These are phyloP conservation scores for Hoplias malabaricus DNA, from an alignment of 2,113 vertebrate genomes.

Conservation along the genomic window DNA sequence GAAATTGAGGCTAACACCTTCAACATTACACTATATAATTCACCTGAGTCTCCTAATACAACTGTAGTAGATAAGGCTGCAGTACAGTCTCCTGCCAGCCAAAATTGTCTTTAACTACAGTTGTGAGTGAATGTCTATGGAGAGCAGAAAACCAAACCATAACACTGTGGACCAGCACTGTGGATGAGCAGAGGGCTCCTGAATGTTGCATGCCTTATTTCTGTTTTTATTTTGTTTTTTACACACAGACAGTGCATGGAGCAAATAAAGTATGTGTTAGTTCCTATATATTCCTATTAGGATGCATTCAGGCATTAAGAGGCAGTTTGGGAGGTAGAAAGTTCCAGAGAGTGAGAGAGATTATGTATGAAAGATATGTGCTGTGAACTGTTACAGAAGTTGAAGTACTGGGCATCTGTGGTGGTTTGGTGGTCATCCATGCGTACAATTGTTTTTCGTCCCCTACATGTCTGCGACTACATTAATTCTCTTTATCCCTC, in stretches of 20 bases:
- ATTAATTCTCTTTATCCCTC: slow-evolving; percentile 64
- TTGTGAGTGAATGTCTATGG: slow-evolving; percentile 6
- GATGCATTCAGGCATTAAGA: slow-evolving; percentile 35
- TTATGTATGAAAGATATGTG: slow-evolving; percentile 8
- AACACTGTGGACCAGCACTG: slow-evolving; percentile 77
- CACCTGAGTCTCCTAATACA: slow-evolving; percentile 42
- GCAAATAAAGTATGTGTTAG: slow-evolving; percentile 41
- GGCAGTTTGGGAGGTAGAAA: slow-evolving; percentile 32
- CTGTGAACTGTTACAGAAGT: neutral
- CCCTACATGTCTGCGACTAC: slow-evolving; percentile 59
- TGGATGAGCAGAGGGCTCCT: slow-evolving; percentile 54
- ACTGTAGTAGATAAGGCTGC: slow-evolving; percentile 43
- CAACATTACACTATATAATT: slow-evolving; percentile 43
- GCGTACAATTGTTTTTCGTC: slow-evolving; percentile 70
- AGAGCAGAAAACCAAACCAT: slow-evolving; percentile 68
- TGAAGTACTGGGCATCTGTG: slow-evolving; percentile 59
- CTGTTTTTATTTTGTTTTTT: neutral
- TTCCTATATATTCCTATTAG: neutral
- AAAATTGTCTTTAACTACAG: slow-evolving; percentile 3
- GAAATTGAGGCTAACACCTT: slow-evolving; percentile 44
- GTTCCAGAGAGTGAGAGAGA: neutral
- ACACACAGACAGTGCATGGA: neutral
- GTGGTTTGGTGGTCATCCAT: slow-evolving; percentile 51
- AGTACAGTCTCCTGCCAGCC: neutral
- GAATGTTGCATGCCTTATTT: neutral